Conservation (phyloP, 2,797 vertebrate species). For the Sebastes nivosus region DNA sequence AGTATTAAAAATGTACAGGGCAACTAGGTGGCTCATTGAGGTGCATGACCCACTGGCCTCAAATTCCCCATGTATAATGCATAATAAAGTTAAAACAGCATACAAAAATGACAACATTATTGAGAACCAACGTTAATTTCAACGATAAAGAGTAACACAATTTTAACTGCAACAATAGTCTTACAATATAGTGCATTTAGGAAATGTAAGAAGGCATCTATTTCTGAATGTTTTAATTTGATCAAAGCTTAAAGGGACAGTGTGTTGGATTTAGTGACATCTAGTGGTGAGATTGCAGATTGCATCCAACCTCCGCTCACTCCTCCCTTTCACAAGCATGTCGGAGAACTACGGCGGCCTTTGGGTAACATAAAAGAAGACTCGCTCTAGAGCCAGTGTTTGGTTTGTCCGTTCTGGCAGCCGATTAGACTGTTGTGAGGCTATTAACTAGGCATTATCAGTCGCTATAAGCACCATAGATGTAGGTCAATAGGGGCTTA, state of each 20-base stretch:
- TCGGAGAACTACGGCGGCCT: too few relatives aligned
- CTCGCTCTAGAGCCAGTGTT: too few relatives aligned
- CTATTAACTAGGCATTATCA: too few relatives aligned
- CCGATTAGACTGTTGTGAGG: too few relatives aligned
- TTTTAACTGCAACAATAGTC: conserved; percentile 8
- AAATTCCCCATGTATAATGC: not conserved
- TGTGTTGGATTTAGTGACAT: too few relatives aligned
- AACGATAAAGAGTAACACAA: conserved; percentile 25
- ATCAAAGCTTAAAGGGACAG: not conserved
- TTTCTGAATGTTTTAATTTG: not conserved
- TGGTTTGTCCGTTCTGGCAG: too few relatives aligned
- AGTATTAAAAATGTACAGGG: conserved; percentile 25
- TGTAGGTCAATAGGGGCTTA: too few relatives aligned
- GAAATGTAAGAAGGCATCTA: not conserved
- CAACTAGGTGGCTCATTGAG: conserved; percentile 21
- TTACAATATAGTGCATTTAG: conserved; percentile 37
- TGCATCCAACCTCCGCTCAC: too few relatives aligned
- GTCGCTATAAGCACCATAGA: too few relatives aligned
- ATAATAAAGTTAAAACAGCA: conserved; percentile 30
- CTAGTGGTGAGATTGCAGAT: too few relatives aligned
- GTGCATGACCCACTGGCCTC: conserved; percentile 6
- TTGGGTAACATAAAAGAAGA: too few relatives aligned
- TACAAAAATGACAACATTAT: conserved; percentile 14
- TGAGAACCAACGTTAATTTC: conserved; percentile 16
- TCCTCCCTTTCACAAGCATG: too few relatives aligned